Evolutionary conservation across 2,888 invertebrate species (phyloP), one percentile per base, ranked within the genome.

Genomic region (Synergus japonicus): DNA sequence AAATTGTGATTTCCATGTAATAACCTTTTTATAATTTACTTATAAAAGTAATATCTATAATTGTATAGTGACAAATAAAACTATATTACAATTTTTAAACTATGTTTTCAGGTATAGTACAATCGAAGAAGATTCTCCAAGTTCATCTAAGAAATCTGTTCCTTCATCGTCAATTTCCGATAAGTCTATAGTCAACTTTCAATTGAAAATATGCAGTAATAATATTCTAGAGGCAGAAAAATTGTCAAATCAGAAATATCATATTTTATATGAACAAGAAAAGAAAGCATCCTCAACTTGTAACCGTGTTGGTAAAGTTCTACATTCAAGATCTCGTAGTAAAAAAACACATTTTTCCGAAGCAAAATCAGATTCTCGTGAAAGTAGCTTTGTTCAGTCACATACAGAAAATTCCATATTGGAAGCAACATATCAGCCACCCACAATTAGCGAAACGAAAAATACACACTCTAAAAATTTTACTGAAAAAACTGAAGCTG

Each of bases 41-140:
- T 29, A 29, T 29, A 29, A 29, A 29, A 3, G 29, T 29, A 29
- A 29, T 46, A 46, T 46, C 10, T 46, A 46, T 12, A 46, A 46
- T 12, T 46, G 4, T 54, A 5, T 15, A 13, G 15, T 15, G n/a
- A 2, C 46, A 46, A 54, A 54, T 12, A 12, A n/a, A 54, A 54
- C 12, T 15, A 15, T 0, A 15, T 15, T 15, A 15, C 10, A 15
- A 58, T 2, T 58, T 18, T 58, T n/a, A 5, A 58, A 46, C 79
- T 79, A 37, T 79, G 58, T 43, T 91, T 91, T 1, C 90, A 93
- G 93, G 86, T 93, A 92, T 88, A 88, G 91, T 64, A 93, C 93
- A 37, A 91, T 93, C 79, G 93, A 93, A 85, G 92, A 93, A 83
- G 93, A 93, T 76, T 85, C 93, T 67, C 93, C 91, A 73, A 84